Percentiles rank a stretch among this genome's conserved stretches.
Conservation (phyloP, 1,140 invertebrate genomes). For the Condylostylus longicornis region DNA sequence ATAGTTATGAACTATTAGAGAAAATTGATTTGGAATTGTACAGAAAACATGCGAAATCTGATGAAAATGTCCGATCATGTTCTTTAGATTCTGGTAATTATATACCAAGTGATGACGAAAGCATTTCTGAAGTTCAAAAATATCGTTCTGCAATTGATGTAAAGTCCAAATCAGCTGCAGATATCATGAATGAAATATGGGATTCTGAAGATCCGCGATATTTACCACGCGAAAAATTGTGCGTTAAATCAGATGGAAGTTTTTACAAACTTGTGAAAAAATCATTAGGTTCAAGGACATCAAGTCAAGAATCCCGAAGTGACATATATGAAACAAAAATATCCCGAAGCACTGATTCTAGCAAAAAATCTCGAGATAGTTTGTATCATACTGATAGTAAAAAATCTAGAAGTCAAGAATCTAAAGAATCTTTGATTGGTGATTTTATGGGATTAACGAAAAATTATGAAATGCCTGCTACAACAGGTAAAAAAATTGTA, state of each 20-base stretch:
- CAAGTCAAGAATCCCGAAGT: constrained; percentile 49
- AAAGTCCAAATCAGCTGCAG: constrained; percentile 41
- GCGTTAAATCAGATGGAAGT: constrained; percentile 47
- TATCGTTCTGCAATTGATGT: constrained; percentile 28
- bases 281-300: constrained; percentile 41
- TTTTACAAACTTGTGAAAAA: constrained; percentile 50
- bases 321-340: constrained; percentile 48
- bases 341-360: constrained; percentile 45
- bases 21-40: constrained; percentile 49
- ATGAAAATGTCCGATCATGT: constrained; percentile 41
- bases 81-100: constrained; percentile 54
- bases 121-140: constrained; percentile 37
- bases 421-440: constrained; percentile 34
- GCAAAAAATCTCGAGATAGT: constrained; percentile 43
- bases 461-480: constrained; percentile 32
- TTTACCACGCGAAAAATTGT: constrained; percentile 47
- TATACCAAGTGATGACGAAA: constrained; percentile 47
- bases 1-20: constrained; percentile 74
- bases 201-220: constrained; percentile 48
- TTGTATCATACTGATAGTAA: constrained; percentile 47
- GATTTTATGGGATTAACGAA: constrained; percentile 20
- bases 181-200: constrained; percentile 42
- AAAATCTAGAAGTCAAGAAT: constrained; percentile 48
- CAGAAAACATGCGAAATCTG: constrained; percentile 23
- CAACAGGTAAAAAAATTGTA: constrained; percentile 28